Evolutionary conservation across 1,140 invertebrate species (phyloP).

Genomic region (Sitophilus oryzae): DNA sequence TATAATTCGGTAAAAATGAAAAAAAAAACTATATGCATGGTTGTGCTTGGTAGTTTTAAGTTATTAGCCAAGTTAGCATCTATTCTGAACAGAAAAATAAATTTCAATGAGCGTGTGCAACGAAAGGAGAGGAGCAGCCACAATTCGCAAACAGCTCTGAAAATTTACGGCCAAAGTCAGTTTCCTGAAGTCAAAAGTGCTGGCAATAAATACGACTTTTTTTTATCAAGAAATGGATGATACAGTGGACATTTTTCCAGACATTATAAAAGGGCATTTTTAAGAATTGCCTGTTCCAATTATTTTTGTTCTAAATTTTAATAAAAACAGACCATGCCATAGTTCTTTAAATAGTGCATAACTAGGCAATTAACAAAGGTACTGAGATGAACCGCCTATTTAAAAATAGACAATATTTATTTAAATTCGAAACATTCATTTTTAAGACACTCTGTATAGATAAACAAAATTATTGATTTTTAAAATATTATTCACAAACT

Average conservation of each 20-base stretch:
- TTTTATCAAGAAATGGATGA: background rate
- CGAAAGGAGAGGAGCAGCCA: background rate
- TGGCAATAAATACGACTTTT: background rate
- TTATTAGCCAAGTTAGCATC: background rate
- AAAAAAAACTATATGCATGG: too few species aligned
- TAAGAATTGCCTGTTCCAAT: background rate
- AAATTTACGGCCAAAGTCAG: background rate
- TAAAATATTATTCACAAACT: too few species aligned
- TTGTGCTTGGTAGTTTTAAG: too few species aligned
- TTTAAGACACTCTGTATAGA: too few species aligned
- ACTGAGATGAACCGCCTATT: too few species aligned
- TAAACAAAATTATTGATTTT: too few species aligned
- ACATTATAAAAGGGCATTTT: background rate
- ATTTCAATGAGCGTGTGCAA: constrained; percentile 3
- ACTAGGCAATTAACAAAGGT: too few species aligned
- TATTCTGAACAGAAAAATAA: constrained; percentile 5
- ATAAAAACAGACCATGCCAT: too few species aligned
- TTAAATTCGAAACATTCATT: too few species aligned
- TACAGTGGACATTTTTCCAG: background rate
- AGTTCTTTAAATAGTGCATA: too few species aligned
- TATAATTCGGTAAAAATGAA: too few species aligned
- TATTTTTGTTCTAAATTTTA: background rate
- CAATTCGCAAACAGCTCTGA: background rate
- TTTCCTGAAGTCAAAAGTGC: background rate
- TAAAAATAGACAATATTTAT: too few species aligned